Conservation (phyloP, 2,113 vertebrate genomes). For the human region DNA sequence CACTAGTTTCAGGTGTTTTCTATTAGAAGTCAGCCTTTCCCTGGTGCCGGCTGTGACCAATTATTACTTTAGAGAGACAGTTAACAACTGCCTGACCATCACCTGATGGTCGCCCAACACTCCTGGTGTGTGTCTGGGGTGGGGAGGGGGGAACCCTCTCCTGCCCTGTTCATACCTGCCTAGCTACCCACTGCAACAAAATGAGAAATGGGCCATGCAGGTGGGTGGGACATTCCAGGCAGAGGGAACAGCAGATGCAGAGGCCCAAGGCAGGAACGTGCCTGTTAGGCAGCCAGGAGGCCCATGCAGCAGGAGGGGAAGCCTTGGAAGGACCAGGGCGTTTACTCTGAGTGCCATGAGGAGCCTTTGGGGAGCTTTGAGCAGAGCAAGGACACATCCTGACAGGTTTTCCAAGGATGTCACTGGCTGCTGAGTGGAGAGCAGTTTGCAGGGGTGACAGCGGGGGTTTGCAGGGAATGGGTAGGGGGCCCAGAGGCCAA, state of each 20-base stretch:
- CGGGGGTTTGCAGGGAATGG: no score
- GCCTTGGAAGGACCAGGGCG: not conserved
- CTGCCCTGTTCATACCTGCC: no score
- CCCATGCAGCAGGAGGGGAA: fast-evolving
- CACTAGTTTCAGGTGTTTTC: no score
- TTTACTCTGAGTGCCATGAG: not conserved
- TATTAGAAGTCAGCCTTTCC: no score
- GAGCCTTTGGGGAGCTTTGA: not conserved
- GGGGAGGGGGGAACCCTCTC: no score
- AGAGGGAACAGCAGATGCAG: not conserved
- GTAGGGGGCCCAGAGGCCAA: fast-evolving
- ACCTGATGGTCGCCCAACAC: no score
- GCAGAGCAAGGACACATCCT: not conserved
- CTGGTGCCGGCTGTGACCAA: no score
- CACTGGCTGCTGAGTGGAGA: not conserved
- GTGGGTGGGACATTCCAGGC: not conserved
- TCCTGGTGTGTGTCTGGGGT: no score
- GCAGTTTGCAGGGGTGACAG: not conserved
- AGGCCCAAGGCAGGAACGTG: not conserved
- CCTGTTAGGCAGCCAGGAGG: fast-evolving
- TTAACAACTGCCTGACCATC: no score
- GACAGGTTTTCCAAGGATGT: not conserved
- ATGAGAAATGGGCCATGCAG: no score
- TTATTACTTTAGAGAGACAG: no score
- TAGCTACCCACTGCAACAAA: no score